A percentile compares a stretch with the other conserved stretches of the same genome.
phyloP scores from a whole-genome alignment of 2,888 invertebrate genomes.

The Chouioia cunea region DNA sequence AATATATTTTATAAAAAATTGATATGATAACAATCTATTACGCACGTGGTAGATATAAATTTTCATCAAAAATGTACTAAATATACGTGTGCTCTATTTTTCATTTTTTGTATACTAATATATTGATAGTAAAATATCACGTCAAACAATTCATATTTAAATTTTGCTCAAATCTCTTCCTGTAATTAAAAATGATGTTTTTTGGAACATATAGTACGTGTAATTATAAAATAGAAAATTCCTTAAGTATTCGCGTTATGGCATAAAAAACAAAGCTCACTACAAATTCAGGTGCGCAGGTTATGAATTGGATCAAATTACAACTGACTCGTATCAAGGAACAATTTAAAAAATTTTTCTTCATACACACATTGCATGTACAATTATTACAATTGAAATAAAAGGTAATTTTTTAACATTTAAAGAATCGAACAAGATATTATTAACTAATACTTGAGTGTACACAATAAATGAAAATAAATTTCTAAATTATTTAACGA shows the following conservation, averaged over 20 bases:
- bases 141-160: not conserved
- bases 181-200: not conserved
- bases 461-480: too few species aligned
- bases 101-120: too few species aligned
- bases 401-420: too few species aligned
- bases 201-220: not conserved
- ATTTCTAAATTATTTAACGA: too few species aligned
- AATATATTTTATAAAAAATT: conserved; percentile 30
- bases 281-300: not conserved
- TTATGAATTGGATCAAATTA: not conserved
- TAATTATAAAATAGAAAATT: conserved; percentile 22
- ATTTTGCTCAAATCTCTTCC: not conserved
- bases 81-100: conserved; percentile 14
- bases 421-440: too few species aligned
- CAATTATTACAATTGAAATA: too few species aligned
- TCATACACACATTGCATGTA: too few species aligned
- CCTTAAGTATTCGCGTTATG: conserved; percentile 5
- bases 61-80: not conserved
- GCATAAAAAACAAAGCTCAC: conserved; percentile 9
- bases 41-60: conserved; percentile 4
- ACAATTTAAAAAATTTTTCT: too few species aligned
- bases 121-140: too few species aligned
- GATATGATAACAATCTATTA: conserved; percentile 9
- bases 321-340: too few species aligned
- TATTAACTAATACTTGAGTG: too few species aligned